Percentiles rank a stretch among this genome's conserved stretches.
phyloP scores from a whole-genome alignment of 2,888 invertebrate genomes.

The Rhagophthalmus giganteus region DNA sequence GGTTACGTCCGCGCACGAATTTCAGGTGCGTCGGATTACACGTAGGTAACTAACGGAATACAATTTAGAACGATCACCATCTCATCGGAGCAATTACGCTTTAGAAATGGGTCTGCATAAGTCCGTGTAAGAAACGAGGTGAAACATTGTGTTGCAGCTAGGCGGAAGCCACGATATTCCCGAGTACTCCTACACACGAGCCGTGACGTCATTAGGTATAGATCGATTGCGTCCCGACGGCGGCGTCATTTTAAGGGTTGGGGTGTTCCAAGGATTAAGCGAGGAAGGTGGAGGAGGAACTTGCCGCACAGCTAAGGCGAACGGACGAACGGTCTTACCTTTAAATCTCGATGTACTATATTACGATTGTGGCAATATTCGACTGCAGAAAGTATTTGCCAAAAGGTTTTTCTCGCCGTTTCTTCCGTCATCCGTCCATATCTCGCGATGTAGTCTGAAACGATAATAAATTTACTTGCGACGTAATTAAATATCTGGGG shows the following conservation, averaged over 20 bases:
- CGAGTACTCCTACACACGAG: slow-evolving; percentile 31
- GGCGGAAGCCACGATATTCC: slow-evolving; percentile 24
- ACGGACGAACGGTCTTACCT: slow-evolving; percentile 69
- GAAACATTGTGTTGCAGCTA: slow-evolving; percentile 17
- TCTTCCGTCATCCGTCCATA: slow-evolving; percentile 93
- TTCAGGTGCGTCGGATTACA: no score
- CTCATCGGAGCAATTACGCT: not conserved
- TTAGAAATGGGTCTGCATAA: not conserved
- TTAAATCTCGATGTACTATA: slow-evolving; percentile 95
- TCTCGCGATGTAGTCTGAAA: slow-evolving; percentile 86
- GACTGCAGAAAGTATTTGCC: slow-evolving; percentile 95
- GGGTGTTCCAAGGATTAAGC: slow-evolving; percentile 15
- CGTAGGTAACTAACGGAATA: no score
- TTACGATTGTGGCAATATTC: slow-evolving; percentile 93
- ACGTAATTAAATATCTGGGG: not conserved
- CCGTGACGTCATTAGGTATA: slow-evolving; percentile 40
- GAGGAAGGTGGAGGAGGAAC: slow-evolving; percentile 10
- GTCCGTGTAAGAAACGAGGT: slow-evolving; percentile 12
- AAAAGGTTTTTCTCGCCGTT: slow-evolving; percentile 89
- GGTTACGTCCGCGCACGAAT: no score
- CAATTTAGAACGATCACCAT: no score
- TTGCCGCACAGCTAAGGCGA: no score
- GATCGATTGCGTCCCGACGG: slow-evolving; percentile 43
- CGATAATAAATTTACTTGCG: not conserved
- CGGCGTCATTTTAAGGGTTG: slow-evolving; percentile 32